Evolutionary conservation across 2,888 invertebrate species (phyloP).

Genomic region (Entomobrya proxima): DNA sequence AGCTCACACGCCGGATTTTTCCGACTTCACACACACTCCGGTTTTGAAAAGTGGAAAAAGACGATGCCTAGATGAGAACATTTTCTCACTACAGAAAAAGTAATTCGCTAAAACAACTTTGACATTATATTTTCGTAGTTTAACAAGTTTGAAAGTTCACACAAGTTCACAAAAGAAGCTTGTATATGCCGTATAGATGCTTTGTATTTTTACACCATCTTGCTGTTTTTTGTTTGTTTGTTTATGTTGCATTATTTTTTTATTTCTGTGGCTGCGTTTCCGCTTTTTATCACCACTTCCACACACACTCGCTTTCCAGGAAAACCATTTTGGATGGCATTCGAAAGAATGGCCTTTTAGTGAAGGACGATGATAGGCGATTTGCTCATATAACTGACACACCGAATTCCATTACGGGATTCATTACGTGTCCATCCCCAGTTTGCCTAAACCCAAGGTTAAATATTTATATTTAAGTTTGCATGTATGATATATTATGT

Average conservation of each 20-base stretch:
- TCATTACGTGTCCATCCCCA: slow-evolving; percentile 71
- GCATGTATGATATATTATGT: not conserved
- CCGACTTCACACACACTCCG: slow-evolving; percentile 66
- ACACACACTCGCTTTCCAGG: slow-evolving; percentile 43
- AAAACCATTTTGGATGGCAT: slow-evolving; percentile 72
- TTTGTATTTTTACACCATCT: slow-evolving; percentile 26
- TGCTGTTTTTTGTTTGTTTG: slow-evolving; percentile 36
- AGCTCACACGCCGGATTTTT: slow-evolving; percentile 61
- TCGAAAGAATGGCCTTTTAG: slow-evolving; percentile 67
- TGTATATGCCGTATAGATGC: slow-evolving; percentile 5
- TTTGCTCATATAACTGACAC: slow-evolving; percentile 52
- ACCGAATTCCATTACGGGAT: slow-evolving; percentile 67
- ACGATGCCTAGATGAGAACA: slow-evolving; percentile 44
- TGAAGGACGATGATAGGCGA: slow-evolving; percentile 62
- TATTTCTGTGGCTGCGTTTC: slow-evolving; percentile 7
- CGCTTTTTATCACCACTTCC: slow-evolving; percentile 19
- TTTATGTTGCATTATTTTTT: slow-evolving; percentile 36
- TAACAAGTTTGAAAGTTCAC: not conserved
- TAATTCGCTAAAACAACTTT: slow-evolving; percentile 29
- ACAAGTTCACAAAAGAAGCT: not conserved
- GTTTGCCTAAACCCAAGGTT: slow-evolving; percentile 74
- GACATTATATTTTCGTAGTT: slow-evolving; percentile 20
- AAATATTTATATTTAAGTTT: slow-evolving; percentile 9
- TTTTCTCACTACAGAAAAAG: slow-evolving; percentile 65
- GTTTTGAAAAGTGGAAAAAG: slow-evolving; percentile 68